phyloP scores from a whole-genome alignment of 2,113 vertebrate species.

The Agapornis roseicollis region DNA sequence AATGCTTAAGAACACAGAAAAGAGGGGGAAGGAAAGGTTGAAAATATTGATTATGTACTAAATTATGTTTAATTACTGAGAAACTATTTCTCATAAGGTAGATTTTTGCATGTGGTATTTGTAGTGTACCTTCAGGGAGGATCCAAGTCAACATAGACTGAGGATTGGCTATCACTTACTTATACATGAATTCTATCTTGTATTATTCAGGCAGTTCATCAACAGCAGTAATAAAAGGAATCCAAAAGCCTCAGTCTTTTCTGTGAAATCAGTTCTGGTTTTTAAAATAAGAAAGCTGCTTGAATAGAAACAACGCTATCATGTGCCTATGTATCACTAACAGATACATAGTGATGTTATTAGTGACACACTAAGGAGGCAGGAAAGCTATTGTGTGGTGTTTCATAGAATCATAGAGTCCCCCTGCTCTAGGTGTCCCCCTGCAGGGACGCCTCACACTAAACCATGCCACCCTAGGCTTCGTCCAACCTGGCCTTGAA shows the following conservation, averaged over 20 bases:
- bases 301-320: neutral
- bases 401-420: no score
- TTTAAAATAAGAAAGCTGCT: neutral
- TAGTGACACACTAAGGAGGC: neutral
- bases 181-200: neutral
- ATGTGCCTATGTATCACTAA: neutral
- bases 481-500: no score
- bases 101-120: neutral
- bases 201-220: neutral
- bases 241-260: neutral
- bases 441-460: no score
- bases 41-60: neutral
- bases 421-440: no score
- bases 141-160: neutral
- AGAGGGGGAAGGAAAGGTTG: neutral
- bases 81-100: neutral
- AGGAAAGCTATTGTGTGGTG: neutral
- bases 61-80: neutral
- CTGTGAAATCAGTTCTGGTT: neutral
- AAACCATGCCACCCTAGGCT: no score
- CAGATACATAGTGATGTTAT: fast-evolving
- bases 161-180: neutral
- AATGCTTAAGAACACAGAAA: conserved; percentile 30
- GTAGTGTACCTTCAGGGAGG: neutral
- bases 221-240: neutral